Conservation (phyloP, 2,888 invertebrate genomes). For the Drosophila percnosoma region DNA sequence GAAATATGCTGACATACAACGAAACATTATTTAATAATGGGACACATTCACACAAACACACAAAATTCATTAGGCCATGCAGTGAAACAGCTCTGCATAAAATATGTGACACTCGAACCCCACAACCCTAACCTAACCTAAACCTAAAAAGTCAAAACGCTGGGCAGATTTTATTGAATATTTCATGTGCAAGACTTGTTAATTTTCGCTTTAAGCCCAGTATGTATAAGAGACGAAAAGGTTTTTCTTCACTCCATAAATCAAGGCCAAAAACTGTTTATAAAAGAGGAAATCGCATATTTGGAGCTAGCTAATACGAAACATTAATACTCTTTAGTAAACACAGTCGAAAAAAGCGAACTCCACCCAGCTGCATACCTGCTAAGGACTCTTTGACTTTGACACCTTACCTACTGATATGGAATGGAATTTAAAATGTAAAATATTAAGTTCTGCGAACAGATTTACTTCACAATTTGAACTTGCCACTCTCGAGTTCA, state of each 20-base stretch:
- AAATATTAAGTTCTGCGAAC: neutral
- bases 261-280: conserved; percentile 21
- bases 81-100: conserved; percentile 37
- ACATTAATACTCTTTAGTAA: conserved; percentile 36
- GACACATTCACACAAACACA: neutral
- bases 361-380: neutral
- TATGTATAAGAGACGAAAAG: conserved; percentile 23
- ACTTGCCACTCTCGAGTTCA: conserved; percentile 33
- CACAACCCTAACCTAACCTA: conserved; percentile 1
- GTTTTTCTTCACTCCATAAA: conserved; percentile 52
- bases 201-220: conserved; percentile 54
- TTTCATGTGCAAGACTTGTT: conserved; percentile 61
- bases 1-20: conserved; percentile 23
- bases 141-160: conserved; percentile 42
- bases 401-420: neutral
- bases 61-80: conserved; percentile 22
- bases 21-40: conserved; percentile 25
- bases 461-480: conserved; percentile 1
- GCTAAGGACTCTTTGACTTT: neutral
- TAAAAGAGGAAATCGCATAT: neutral
- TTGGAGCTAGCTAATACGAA: neutral
- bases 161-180: conserved; percentile 55
- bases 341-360: neutral
- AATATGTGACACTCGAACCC: conserved; percentile 39
- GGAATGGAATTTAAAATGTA: neutral